Evolutionary conservation across 2,797 vertebrate genomes (phyloP).

Genomic region (Poeciliopsis turneri): DNA sequence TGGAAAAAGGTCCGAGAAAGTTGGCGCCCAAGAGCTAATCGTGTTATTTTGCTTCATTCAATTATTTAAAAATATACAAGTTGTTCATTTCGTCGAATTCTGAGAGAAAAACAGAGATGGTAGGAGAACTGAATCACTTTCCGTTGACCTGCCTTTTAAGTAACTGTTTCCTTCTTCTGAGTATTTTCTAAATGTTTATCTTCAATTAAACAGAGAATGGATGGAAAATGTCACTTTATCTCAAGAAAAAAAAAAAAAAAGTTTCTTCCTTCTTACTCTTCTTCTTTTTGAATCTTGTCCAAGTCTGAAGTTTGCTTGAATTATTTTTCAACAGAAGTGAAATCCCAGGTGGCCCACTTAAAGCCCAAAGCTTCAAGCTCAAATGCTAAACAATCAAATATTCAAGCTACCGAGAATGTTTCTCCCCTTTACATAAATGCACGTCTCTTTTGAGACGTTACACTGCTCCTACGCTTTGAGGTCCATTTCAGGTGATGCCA

Average conservation of each 20-base stretch:
- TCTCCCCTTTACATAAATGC: background rate
- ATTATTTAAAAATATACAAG: background rate
- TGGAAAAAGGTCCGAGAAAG: background rate
- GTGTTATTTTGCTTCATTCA: background rate
- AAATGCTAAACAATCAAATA: background rate
- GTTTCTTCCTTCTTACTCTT: background rate
- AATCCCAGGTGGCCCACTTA: background rate
- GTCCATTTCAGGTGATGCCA: background rate
- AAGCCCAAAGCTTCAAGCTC: conserved; percentile 2
- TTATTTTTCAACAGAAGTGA: background rate
- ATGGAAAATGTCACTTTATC: background rate
- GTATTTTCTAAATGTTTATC: background rate
- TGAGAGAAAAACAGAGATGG: background rate
- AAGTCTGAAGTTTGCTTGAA: background rate
- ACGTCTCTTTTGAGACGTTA: background rate
- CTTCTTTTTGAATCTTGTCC: background rate
- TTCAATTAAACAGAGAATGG: background rate
- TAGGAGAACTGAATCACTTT: background rate
- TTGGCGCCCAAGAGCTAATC: background rate
- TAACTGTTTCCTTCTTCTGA: background rate
- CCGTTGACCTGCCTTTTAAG: background rate
- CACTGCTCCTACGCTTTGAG: background rate
- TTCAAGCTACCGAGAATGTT: background rate
- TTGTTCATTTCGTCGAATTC: background rate
- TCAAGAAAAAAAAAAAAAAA: background rate